Evolutionary conservation across 1,140 invertebrate species (phyloP).

Genomic region (Paraescarpia echinospica): DNA sequence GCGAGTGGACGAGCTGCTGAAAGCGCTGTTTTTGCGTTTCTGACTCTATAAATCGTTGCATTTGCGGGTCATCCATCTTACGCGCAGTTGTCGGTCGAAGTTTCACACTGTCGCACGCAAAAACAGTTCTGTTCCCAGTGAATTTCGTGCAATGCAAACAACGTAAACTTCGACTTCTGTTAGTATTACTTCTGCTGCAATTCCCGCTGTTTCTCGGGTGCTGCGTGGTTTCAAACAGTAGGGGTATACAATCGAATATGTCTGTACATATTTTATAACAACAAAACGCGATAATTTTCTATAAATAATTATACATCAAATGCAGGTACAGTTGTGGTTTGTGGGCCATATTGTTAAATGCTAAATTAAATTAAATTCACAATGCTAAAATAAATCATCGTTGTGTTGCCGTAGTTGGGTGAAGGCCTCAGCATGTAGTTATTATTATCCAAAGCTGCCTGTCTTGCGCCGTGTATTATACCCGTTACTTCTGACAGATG

Average conservation of each 20-base stretch:
- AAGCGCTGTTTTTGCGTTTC: slow-evolving; percentile 66
- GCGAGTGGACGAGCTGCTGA: slow-evolving; percentile 70
- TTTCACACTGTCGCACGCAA: background rate
- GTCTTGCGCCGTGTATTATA: no score
- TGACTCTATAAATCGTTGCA: background rate
- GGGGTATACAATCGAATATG: background rate
- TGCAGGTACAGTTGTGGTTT: no score
- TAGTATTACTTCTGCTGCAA: background rate
- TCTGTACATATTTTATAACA: no score
- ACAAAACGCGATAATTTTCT: no score
- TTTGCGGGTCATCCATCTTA: slow-evolving; percentile 18
- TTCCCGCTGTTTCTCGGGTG: background rate
- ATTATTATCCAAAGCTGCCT: no score
- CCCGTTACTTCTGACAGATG: no score
- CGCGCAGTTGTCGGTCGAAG: background rate
- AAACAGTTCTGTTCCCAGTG: background rate
- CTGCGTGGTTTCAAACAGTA: background rate
- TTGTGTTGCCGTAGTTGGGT: no score
- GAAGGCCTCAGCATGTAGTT: no score
- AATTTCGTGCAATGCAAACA: background rate
- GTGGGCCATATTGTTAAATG: no score
- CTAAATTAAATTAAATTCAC: no score
- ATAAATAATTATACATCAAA: no score
- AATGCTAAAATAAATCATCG: no score
- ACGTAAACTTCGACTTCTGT: background rate